Evolutionary conservation across 1,140 invertebrate genomes (phyloP), one percentile per base, ranked within the genome.

Genomic region (Lasioglossum albipes): DNA sequence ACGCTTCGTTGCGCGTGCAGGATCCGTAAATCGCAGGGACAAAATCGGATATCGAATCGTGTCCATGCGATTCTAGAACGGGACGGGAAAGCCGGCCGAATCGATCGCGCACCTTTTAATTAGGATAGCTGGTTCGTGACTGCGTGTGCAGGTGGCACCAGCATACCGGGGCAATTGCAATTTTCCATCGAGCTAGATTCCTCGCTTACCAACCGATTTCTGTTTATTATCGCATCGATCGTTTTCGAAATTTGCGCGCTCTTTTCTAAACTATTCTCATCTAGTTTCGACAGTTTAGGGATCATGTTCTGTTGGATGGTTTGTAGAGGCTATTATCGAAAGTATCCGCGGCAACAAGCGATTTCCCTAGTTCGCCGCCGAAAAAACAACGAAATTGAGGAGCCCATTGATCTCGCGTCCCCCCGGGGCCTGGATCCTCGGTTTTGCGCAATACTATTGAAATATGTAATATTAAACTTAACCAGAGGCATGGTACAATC

Each of bases 401-500:
- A 52, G 1, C 2, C 9, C 22, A 54, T 69, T 54, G 27, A 7
- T 1, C 31, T 69, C 22, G 67, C 22, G 22, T 54, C 52, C 36
- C 45, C 45, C 7, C 16, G 16, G 41, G 9, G 41, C 18, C 41
- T 22, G 41, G 36, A n/a, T 45, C 41, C 27, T 54, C 18, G 49
- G 49, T 45, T 75, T 65, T 66, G 12, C 62, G 73, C 64, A 75
- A 75, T 18, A 45, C 52, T 57, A 54, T 9, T 45, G 49, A 20
- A 66, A 75, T 52, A 9, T 57, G 73, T 75, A 66, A 66, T 54
- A 66, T 66, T 66, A 66, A 65, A 54, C 65, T 67, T 59, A n/a
- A 67, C 49, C 45, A 7, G 31, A 67, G 74, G 45, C 13, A 5
- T 16, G 31, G 45, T 49, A 73, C 27, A 59, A 27, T 22, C 27